These are phyloP conservation scores for Cyclina sinensis DNA, from an alignment of 1,140 invertebrate genomes.

Conservation along the genomic window DNA sequence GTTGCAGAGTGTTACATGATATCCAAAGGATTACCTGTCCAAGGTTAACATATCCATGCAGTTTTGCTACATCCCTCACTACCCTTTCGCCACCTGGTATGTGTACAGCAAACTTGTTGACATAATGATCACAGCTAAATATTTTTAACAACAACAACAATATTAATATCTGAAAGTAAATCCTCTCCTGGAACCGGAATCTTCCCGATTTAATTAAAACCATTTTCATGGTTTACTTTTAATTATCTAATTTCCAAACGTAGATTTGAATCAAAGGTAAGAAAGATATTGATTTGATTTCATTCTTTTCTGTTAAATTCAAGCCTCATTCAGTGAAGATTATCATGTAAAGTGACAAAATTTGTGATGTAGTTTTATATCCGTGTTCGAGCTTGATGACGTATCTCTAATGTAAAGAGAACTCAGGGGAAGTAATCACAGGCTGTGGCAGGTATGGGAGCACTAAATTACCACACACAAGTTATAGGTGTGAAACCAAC, in stretches of 20 bases:
- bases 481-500: too few species aligned
- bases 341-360: too few species aligned
- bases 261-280: too few species aligned
- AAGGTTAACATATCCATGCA: conserved; percentile 8
- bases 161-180: not conserved
- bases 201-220: not conserved
- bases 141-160: not conserved
- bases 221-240: not conserved
- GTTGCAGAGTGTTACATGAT: too few species aligned
- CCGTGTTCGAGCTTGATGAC: not conserved
- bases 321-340: too few species aligned
- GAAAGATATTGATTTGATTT: too few species aligned
- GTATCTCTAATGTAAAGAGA: not conserved
- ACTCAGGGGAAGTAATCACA: not conserved
- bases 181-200: not conserved
- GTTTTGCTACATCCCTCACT: conserved; percentile 29
- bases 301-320: too few species aligned
- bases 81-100: conserved; percentile 47
- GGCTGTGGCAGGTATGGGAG: too few species aligned
- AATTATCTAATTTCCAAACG: too few species aligned
- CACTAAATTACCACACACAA: too few species aligned
- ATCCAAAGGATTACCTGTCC: conserved; percentile 30
- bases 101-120: conserved; percentile 54
- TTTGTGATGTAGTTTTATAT: not conserved
- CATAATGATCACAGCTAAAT: not conserved